A percentile compares a stretch with the other conserved stretches of the same genome.
These are phyloP conservation scores for Lynx canadensis DNA, from an alignment of 2,113 vertebrate species.

Conservation along the genomic window DNA sequence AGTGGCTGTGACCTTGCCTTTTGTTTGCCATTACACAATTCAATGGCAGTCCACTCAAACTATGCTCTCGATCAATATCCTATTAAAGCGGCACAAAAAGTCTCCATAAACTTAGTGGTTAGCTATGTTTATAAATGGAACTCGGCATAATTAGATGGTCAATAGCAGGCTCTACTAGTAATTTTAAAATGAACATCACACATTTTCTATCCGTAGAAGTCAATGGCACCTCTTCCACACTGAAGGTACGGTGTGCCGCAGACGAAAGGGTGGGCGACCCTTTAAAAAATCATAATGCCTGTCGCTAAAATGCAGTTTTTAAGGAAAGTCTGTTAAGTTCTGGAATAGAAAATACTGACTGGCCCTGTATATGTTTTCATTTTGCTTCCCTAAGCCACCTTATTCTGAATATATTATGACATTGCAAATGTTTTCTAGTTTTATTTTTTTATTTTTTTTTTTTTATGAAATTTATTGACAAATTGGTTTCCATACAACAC, in stretches of 20 bases:
- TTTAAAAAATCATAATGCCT: slow-evolving; percentile 60
- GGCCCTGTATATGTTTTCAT: slow-evolving; percentile 66
- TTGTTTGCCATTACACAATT: slow-evolving; percentile 96
- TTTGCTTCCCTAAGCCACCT: slow-evolving; percentile 53
- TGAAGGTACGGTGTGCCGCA: slow-evolving; percentile 47
- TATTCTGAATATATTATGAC: slow-evolving; percentile 77
- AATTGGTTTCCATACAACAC: too few species aligned
- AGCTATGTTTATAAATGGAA: slow-evolving; percentile 96
- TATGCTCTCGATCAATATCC: slow-evolving; percentile 99
- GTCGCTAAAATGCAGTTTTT: slow-evolving; percentile 25
- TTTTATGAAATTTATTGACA: too few species aligned
- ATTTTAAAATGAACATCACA: slow-evolving; percentile 90
- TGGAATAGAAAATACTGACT: slow-evolving; percentile 77
- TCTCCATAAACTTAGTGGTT: slow-evolving; percentile 95
- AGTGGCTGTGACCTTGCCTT: slow-evolving; percentile 94
- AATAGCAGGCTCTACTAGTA: slow-evolving; percentile 89
- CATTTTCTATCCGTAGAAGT: slow-evolving; percentile 83
- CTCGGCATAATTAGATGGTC: slow-evolving; percentile 93
- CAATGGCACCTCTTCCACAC: slow-evolving; percentile 62
- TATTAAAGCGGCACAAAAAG: slow-evolving; percentile 97
- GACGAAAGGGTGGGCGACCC: slow-evolving; percentile 69
- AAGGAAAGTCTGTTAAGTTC: slow-evolving; percentile 60
- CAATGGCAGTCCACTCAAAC: slow-evolving; percentile 96
- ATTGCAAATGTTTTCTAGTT: slow-evolving; percentile 50
- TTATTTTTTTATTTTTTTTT: too few species aligned